These are phyloP conservation scores for Lophius piscatorius DNA, from an alignment of 2,113 vertebrate genomes.

Conservation along the genomic window DNA sequence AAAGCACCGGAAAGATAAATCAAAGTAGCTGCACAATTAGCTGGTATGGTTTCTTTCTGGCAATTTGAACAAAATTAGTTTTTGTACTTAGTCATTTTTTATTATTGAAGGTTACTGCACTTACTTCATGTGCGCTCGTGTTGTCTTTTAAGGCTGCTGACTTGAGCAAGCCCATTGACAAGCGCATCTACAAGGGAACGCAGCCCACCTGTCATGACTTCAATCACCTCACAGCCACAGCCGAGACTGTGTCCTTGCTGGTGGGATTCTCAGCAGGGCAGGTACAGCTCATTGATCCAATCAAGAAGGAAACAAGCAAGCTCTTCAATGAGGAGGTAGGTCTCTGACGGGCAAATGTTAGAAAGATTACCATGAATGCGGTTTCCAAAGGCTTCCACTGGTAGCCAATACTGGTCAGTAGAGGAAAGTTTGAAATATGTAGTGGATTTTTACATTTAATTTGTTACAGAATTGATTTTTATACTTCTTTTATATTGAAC, in stretches of 20 bases:
- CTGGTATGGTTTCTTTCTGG: neutral
- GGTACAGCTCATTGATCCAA: constrained; percentile 98
- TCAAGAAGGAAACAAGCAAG: constrained; percentile 99
- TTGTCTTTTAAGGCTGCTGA: constrained; percentile 88
- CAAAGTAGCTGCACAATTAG: no score
- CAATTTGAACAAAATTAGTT: neutral
- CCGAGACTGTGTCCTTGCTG: constrained; percentile 96
- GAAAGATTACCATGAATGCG: no score
- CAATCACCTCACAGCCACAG: constrained; percentile 97
- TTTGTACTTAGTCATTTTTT: neutral
- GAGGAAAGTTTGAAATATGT: no score
- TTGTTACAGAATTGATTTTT: neutral
- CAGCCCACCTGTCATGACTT: constrained; percentile 99
- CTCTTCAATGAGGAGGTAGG: constrained; percentile 99
- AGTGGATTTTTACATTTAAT: neutral
- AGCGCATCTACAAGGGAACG: constrained; percentile 99
- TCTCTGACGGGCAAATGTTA: no score
- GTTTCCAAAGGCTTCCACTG: no score
- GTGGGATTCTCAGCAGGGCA: constrained; percentile 99
- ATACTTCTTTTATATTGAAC: neutral
- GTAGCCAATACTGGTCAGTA: no score
- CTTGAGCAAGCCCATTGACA: constrained; percentile 99
- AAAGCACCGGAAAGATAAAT: no score
- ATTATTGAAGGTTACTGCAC: neutral
- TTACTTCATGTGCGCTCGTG: constrained; percentile 36